These are phyloP conservation scores for Pammene fasciana DNA, from an alignment of 2,888 invertebrate genomes.

Conservation along the genomic window DNA sequence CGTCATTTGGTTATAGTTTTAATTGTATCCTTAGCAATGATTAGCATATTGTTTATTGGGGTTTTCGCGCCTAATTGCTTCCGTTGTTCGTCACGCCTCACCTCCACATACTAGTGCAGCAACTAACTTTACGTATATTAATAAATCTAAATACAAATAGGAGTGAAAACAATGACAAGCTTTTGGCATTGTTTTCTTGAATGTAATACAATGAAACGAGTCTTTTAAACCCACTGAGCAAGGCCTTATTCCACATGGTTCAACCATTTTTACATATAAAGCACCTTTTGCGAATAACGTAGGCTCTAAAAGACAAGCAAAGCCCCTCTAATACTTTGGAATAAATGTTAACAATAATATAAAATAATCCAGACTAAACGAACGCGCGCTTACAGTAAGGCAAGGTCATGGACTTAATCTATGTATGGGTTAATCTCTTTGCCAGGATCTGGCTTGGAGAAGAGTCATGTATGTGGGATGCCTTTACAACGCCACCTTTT, in stretches of 20 bases:
- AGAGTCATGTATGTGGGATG: too few relatives aligned
- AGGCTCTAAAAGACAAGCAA: conserved; percentile 6
- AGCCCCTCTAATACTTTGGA: conserved; percentile 12
- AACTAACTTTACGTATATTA: conserved; percentile 7
- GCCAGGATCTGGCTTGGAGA: neutral
- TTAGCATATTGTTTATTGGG: conserved; percentile 1
- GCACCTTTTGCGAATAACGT: conserved; percentile 8
- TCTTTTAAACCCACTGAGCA: conserved; percentile 22
- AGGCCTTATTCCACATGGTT: conserved; percentile 14
- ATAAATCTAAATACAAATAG: conserved; percentile 3
- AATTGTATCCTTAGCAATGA: neutral
- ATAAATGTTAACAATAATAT: conserved; percentile 7
- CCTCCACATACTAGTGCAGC: neutral
- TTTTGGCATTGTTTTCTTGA: neutral
- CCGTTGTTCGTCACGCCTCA: neutral
- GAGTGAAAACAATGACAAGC: conserved; percentile 13
- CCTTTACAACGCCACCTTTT: too few relatives aligned
- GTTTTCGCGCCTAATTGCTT: neutral
- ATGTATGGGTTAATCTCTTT: neutral
- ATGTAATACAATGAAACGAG: neutral
- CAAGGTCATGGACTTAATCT: neutral
- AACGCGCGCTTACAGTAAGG: conserved; percentile 7
- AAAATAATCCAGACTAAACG: neutral
- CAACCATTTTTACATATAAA: conserved; percentile 23
- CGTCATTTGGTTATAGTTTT: conserved; percentile 2